Conservation (phyloP, 2,797 vertebrate genomes). For the Sibirionetta formosa region DNA sequence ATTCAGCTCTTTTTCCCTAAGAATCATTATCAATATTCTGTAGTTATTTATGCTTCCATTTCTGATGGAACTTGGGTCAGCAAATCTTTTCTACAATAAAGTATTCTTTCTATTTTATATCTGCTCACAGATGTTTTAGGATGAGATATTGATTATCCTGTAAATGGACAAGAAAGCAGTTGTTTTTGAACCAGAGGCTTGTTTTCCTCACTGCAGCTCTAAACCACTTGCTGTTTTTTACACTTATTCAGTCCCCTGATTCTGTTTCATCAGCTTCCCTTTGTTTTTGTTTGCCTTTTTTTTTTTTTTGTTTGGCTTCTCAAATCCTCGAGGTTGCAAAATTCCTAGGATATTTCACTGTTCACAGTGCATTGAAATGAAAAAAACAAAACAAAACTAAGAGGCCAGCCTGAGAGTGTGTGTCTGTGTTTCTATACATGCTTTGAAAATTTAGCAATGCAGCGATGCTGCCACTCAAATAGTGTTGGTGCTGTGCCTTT, state of each 20-base stretch:
- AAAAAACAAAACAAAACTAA: neutral
- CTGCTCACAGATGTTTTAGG: constrained; percentile 63
- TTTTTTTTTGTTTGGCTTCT: neutral
- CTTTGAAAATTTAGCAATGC: neutral
- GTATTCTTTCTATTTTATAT: constrained; percentile 51
- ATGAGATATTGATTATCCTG: constrained; percentile 63
- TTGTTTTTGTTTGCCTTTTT: neutral
- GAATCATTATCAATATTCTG: constrained; percentile 69
- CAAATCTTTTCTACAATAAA: constrained; percentile 65
- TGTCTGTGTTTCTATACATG: neutral
- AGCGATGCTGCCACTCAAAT: neutral
- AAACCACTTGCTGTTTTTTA: constrained; percentile 30
- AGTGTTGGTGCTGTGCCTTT: neutral
- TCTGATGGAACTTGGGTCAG: constrained; percentile 62
- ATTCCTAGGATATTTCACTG: constrained; percentile 10
- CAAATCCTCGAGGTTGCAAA: neutral
- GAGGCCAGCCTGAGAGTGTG: too few species aligned
- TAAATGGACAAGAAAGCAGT: constrained; percentile 49
- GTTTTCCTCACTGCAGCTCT: constrained; percentile 47
- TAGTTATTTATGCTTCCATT: constrained; percentile 62
- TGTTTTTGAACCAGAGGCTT: constrained; percentile 51
- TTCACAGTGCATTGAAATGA: neutral
- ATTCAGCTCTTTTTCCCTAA: constrained; percentile 58
- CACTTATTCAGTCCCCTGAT: neutral
- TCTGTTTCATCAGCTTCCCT: constrained; percentile 36